A percentile compares a stretch with the other conserved stretches of the same genome.
These are phyloP conservation scores for Catostylus mosaicus DNA, from an alignment of 30 jellyfish, hydroid and myxozoan species.

Conservation along the genomic window DNA sequence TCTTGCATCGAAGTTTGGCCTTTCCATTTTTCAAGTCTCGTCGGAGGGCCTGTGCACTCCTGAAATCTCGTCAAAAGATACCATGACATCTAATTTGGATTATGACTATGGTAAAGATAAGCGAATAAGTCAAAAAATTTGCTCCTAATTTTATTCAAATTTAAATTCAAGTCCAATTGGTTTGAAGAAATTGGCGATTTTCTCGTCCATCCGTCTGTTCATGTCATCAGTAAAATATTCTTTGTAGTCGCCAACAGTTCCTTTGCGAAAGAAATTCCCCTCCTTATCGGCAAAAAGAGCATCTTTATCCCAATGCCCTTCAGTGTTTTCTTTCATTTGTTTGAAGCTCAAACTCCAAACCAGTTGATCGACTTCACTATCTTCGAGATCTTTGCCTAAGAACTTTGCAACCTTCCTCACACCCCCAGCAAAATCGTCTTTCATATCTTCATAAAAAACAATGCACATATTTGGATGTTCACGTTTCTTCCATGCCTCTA, in stretches of 20 bases:
- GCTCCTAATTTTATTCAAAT: constrained; percentile 6
- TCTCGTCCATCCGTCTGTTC: constrained; percentile 14
- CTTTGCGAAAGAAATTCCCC: constrained; percentile 14
- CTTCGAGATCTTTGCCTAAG: constrained; percentile 4
- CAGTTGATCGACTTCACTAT: constrained; percentile 2
- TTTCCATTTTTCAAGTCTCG: too few relatives aligned
- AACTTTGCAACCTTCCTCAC: constrained; percentile 32
- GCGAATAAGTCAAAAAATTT: too few relatives aligned
- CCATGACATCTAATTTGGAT: too few relatives aligned
- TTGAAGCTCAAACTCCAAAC: constrained; percentile 23
- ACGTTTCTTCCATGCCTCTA: constrained; percentile 19
- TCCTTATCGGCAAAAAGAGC: not conserved
- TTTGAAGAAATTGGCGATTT: not conserved
- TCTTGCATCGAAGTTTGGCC: too few relatives aligned
- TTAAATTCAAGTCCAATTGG: constrained; percentile 43
- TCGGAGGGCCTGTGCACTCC: too few relatives aligned
- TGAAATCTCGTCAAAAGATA: too few relatives aligned
- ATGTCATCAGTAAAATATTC: constrained; percentile 24
- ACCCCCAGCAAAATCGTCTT: constrained; percentile 19
- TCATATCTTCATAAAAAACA: constrained; percentile 36
- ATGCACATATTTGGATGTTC: constrained; percentile 49
- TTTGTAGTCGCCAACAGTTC: constrained; percentile 18
- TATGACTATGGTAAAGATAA: too few relatives aligned
- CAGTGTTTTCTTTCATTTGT: constrained; percentile 7
- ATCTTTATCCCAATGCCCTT: not conserved